phyloP scores from a whole-genome alignment of 1,140 invertebrate species.

The Dryas iulia region DNA sequence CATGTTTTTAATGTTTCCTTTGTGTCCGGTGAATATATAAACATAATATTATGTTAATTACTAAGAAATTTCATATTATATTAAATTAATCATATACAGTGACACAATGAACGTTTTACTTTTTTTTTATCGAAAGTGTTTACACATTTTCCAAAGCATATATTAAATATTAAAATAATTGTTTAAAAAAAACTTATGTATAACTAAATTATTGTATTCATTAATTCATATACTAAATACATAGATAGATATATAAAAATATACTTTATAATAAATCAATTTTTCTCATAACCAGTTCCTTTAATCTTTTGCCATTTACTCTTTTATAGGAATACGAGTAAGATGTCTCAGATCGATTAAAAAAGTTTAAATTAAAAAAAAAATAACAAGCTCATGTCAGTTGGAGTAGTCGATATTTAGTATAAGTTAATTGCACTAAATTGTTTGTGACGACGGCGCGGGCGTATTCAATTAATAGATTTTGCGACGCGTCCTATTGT shows the following conservation, averaged over 20 bases:
- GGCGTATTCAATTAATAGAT: constrained; percentile 15
- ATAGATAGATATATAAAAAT: constrained; percentile 3
- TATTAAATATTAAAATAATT: too few relatives aligned
- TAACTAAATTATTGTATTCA: constrained; percentile 12
- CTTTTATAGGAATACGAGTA: not conserved
- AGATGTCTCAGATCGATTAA: not conserved
- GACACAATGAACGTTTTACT: not conserved
- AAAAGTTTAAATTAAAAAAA: not conserved
- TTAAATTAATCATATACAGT: not conserved
- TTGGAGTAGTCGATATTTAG: constrained; percentile 8
- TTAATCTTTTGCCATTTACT: constrained; percentile 18
- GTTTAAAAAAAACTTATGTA: not conserved
- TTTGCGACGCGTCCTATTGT: constrained; percentile 18
- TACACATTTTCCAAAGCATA: not conserved
- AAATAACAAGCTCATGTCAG: not conserved
- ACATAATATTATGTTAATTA: not conserved
- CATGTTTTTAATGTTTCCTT: not conserved
- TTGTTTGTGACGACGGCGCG: constrained; percentile 11
- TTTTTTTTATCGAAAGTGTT: too few relatives aligned
- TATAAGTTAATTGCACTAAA: constrained; percentile 18
- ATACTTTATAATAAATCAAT: constrained; percentile 1
- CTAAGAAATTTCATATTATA: not conserved
- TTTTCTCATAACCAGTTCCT: constrained; percentile 15
- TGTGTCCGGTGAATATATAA: not conserved
- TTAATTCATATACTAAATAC: not conserved